Percentiles rank a stretch among this genome's conserved stretches.
phyloP scores from a whole-genome alignment of 2,888 invertebrate species.

The Euphydryas editha region DNA sequence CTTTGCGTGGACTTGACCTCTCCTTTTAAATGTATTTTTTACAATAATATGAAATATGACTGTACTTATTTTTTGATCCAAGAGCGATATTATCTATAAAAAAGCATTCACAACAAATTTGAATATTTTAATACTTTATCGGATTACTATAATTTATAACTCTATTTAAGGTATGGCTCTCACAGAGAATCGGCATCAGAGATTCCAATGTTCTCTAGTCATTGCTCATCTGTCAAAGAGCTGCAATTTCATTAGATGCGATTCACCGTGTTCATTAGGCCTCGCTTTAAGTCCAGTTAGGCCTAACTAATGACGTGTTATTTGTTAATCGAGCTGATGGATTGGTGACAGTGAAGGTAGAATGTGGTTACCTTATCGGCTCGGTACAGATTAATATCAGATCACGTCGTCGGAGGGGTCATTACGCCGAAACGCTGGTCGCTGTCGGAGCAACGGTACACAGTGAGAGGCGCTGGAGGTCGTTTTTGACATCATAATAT shows the following conservation, averaged over 20 bases:
- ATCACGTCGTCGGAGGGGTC: slow-evolving; percentile 56
- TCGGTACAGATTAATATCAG: slow-evolving; percentile 53
- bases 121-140: neutral
- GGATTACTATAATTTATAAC: slow-evolving; percentile 14
- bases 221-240: slow-evolving; percentile 40
- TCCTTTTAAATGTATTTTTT: slow-evolving; percentile 30
- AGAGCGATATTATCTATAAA: slow-evolving; percentile 16
- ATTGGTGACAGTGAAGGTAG: slow-evolving; percentile 41
- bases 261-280: slow-evolving; percentile 41
- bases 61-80: slow-evolving; percentile 26
- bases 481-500: slow-evolving; percentile 47
- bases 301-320: slow-evolving; percentile 35
- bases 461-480: slow-evolving; percentile 45
- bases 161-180: slow-evolving; percentile 20
- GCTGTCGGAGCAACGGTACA: slow-evolving; percentile 59
- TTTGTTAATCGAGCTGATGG: slow-evolving; percentile 51
- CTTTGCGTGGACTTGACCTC: slow-evolving; percentile 22
- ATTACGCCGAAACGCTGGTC: slow-evolving; percentile 56
- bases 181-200: slow-evolving; percentile 27
- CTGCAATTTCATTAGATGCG: slow-evolving; percentile 40
- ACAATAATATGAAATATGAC: slow-evolving; percentile 24
- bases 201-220: slow-evolving; percentile 35
- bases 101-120: slow-evolving; percentile 16
- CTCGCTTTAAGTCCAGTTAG: slow-evolving; percentile 37
- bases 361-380: slow-evolving; percentile 47